Evolutionary conservation across 64 coral and sea anemone genomes (phyloP).

Genomic region (Catalaphyllia jardinei): DNA sequence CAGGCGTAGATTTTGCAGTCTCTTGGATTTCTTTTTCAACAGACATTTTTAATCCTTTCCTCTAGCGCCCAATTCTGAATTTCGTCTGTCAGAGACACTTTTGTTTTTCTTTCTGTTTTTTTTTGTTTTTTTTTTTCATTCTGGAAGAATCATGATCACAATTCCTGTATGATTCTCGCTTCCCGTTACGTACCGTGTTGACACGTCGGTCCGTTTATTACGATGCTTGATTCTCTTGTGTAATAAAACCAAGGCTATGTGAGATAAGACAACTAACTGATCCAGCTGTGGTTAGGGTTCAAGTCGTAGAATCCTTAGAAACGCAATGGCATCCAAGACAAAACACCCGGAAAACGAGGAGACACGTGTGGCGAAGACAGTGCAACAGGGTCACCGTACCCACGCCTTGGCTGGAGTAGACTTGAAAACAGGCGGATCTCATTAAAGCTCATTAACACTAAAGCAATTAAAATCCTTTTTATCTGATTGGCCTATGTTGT

Average conservation of each 20-base stretch:
- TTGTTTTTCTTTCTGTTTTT: neutral
- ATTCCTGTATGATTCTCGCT: no score
- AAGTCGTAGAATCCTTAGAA: no score
- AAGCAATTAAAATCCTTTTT: conserved; percentile 17
- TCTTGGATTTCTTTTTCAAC: neutral
- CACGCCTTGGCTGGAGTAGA: neutral
- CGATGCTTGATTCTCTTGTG: no score
- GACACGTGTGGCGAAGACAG: no score
- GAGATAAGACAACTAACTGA: no score
- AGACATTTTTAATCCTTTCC: neutral
- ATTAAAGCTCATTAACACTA: neutral
- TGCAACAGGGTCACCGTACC: neutral
- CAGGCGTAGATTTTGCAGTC: neutral
- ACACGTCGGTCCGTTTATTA: no score
- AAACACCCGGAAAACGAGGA: no score
- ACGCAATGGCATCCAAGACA: no score
- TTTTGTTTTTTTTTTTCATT: neutral
- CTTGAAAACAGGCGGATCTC: conserved; percentile 19
- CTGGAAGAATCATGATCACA: no score
- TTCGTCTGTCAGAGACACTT: neutral
- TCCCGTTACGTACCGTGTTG: no score
- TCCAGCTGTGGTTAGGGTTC: no score
- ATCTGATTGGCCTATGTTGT: conserved; percentile 6
- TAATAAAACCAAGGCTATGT: no score
- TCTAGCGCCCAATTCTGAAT: neutral